These are phyloP conservation scores for Psammodynastes pulverulentus DNA, from an alignment of 2,113 vertebrate species.

Conservation along the genomic window DNA sequence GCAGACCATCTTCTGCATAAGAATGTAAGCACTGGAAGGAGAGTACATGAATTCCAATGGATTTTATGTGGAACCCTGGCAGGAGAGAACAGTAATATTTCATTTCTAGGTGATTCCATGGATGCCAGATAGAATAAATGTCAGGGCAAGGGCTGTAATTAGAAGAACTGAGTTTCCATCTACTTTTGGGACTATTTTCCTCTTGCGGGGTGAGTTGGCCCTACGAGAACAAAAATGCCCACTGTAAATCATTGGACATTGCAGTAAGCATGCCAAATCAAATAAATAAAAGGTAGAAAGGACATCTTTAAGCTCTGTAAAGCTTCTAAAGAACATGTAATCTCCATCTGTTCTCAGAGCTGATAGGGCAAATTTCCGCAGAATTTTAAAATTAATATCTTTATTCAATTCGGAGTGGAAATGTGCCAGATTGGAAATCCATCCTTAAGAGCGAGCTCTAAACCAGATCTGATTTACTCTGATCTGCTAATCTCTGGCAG, in stretches of 20 bases:
- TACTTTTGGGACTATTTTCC: not conserved
- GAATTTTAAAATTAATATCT: not conserved
- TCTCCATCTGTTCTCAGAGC: not conserved
- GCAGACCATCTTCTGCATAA: not conserved
- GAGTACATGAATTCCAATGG: not conserved
- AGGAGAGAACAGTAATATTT: not conserved
- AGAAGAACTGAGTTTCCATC: not conserved
- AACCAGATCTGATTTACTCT: not conserved
- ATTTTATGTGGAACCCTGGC: not conserved
- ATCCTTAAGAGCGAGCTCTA: not conserved
- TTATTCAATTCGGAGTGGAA: not conserved
- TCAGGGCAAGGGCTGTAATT: not conserved
- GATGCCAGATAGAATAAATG: not conserved
- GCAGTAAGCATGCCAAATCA: not conserved
- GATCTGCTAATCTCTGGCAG: not conserved
- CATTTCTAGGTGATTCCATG: not conserved
- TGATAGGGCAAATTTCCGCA: not conserved
- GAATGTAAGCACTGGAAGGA: not conserved
- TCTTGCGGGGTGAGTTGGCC: not conserved
- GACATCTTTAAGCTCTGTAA: not conserved
- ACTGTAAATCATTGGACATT: not conserved
- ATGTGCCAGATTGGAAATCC: not conserved
- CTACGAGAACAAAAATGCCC: not conserved
- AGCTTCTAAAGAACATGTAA: not conserved
- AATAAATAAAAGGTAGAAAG: not conserved